Evolutionary conservation across 2,113 vertebrate genomes (phyloP).

Genomic region (Onychostoma macrolepis): DNA sequence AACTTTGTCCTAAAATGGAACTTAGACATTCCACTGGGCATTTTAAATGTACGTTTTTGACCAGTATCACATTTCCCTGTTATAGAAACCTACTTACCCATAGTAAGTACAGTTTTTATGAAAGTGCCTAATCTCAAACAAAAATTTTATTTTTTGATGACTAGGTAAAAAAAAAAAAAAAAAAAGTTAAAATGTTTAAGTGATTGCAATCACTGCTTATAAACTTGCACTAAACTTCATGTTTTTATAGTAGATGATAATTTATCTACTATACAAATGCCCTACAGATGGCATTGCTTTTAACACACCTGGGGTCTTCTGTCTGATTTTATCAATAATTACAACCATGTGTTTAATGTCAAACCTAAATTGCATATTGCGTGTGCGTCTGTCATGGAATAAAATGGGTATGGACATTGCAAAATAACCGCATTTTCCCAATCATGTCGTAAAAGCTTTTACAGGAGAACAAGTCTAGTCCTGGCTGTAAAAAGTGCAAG

Average conservation of each 20-base stretch:
- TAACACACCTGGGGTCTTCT: not conserved
- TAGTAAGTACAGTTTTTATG: not conserved
- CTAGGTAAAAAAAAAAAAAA: not conserved
- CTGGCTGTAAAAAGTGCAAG: not conserved
- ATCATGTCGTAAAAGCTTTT: not conserved
- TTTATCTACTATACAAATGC: too few relatives aligned
- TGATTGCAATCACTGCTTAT: not conserved
- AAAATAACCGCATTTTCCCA: not conserved
- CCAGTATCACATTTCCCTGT: not conserved
- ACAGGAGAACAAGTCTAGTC: not conserved
- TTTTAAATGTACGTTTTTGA: slow-evolving; percentile 11
- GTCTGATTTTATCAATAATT: slow-evolving; percentile 22
- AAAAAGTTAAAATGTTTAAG: not conserved
- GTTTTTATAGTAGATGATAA: not conserved
- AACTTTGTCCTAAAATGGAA: not conserved
- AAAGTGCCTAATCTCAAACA: not conserved
- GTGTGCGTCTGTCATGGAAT: not conserved
- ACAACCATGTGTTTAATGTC: slow-evolving; percentile 21
- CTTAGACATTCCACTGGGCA: not conserved
- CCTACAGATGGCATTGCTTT: slow-evolving; percentile 25
- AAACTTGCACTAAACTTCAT: not conserved
- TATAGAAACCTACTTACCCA: not conserved
- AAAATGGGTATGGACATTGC: not conserved
- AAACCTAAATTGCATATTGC: slow-evolving; percentile 19
- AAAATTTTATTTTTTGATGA: not conserved